Base-by-base conservation (phyloP, 2,113 vertebrate genomes). In the Pituophis catenifer region DNA sequence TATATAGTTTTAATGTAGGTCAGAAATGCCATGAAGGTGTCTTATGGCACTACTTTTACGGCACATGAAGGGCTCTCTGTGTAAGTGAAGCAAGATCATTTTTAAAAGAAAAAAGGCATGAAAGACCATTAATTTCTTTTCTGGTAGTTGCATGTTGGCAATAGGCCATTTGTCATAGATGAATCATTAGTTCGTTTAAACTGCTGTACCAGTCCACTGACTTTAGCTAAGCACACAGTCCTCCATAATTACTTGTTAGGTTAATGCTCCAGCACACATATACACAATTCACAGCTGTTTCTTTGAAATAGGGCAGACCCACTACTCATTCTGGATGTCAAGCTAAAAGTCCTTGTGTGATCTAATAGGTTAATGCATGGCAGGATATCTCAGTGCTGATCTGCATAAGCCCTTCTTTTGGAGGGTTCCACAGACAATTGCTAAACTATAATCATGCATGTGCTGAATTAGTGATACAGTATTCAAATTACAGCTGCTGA, bases 271-370 rank as follows among this genome's bases (percentile, higher is more conserved):
- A 90, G 21, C 44, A 86, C 89, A 62, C 62, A 6, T 2, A 54
- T 38, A 86, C n/a, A 21, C 59, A 91, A 86, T 52, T 10, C 75
- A 91, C 48, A 93, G 57, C 89, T 90, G 57, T 93, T 86, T 29
- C n/a, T 26, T 90, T 52, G 38, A 59, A 92, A 89, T 5, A 53
- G 65, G 3, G 52, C 1, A 62, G 13, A 1, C 38, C 54, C 23
- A 23, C 55, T 87, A 21, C 88, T 88, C 33, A 87, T 88, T 91
- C 90, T 62, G 9, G 44, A 57, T 65, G 33, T 12, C 52, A 94
- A 17, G 70, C 44, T 75, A 48, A 93, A 26, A 52, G 33, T 91
- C 86, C 33, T 55, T 57, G 23, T 58, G 86, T 86, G 62, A 17
- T 52, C 13, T 65, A 86, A 87, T 91, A 75, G 59, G 53, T 58